Evolutionary conservation across 2,797 vertebrate genomes (phyloP).

Genomic region (Helarctos malayanus): DNA sequence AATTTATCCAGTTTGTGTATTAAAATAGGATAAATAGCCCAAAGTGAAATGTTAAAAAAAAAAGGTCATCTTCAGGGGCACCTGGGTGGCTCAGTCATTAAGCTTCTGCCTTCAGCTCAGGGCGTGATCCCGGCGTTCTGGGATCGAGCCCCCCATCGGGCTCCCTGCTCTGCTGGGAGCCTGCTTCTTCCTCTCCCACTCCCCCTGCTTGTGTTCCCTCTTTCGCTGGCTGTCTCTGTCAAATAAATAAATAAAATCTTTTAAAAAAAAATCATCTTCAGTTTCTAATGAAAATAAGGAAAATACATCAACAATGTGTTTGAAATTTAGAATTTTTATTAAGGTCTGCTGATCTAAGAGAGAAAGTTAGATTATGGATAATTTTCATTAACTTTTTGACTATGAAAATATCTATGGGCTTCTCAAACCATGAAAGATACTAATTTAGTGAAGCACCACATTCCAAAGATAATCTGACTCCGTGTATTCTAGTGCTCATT

Average conservation of each 20-base stretch:
- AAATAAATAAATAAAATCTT: too few relatives aligned
- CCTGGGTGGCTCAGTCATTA: too few relatives aligned
- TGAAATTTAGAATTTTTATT: not conserved
- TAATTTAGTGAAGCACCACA: not conserved
- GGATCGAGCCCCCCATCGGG: too few relatives aligned
- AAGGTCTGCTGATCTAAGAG: not conserved
- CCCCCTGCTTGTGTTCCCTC: too few relatives aligned
- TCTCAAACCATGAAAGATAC: not conserved
- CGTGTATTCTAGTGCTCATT: not conserved
- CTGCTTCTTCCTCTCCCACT: too few relatives aligned
- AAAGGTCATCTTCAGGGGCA: not conserved
- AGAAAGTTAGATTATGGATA: not conserved
- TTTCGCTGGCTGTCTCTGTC: too few relatives aligned
- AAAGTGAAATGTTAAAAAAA: constrained; percentile 12
- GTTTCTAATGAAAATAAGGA: not conserved
- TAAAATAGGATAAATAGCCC: not conserved
- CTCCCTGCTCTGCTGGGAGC: too few relatives aligned
- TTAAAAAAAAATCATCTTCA: not conserved
- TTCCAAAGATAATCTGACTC: not conserved
- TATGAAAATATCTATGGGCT: not conserved
- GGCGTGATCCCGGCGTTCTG: too few relatives aligned
- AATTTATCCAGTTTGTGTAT: not conserved
- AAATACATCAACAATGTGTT: not conserved
- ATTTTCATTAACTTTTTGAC: not conserved
- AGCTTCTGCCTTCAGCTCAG: too few relatives aligned